Evolutionary conservation across 2,113 vertebrate genomes (phyloP).

Genomic region (Prinia subflava): DNA sequence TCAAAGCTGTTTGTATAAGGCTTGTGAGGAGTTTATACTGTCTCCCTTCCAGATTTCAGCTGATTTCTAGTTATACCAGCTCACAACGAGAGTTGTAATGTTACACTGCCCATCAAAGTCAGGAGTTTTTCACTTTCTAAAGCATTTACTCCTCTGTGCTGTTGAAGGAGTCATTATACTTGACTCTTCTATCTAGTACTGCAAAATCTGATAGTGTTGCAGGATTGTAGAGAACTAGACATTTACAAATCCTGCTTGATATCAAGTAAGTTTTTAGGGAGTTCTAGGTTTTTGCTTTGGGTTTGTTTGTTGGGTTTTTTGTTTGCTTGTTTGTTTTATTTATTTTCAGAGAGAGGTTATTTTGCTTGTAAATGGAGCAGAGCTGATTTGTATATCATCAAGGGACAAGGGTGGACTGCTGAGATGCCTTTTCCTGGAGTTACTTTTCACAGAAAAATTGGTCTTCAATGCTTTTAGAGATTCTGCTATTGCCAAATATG

Average conservation of each 20-base stretch:
- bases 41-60: not conserved
- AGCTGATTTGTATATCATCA: not conserved
- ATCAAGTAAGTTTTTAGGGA: not conserved
- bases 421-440: not conserved
- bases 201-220: not conserved
- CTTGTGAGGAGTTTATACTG: not conserved
- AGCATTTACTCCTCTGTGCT: not conserved
- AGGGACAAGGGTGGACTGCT: not conserved
- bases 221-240: not conserved
- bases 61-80: not conserved
- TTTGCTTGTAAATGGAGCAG: not conserved
- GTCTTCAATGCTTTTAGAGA: not conserved
- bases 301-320: not conserved
- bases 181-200: not conserved
- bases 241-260: not conserved
- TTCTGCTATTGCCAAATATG: not conserved
- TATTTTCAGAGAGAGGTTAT: not conserved
- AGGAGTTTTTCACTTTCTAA: not conserved
- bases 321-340: too few species aligned
- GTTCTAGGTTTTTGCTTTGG: rapidly evolving
- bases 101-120: not conserved
- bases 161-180: not conserved
- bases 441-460: not conserved
- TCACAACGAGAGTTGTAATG: not conserved
- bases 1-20: not conserved